Evolutionary conservation across 2,113 vertebrate species (phyloP), one percentile per base, ranked within the genome.

Genomic region (Pelvicachromis taeniatus): DNA sequence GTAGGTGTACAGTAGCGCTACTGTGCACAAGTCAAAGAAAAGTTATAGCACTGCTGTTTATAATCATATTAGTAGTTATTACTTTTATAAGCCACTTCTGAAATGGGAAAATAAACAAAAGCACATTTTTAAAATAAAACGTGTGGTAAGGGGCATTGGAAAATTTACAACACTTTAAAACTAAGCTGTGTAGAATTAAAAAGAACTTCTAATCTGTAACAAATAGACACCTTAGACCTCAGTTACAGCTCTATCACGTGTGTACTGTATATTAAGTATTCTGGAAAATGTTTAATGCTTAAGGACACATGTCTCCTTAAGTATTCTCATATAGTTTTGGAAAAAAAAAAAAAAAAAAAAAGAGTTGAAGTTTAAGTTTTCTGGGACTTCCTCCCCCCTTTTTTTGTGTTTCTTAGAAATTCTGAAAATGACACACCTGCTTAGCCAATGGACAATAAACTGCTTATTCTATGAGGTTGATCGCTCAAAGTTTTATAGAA

Each of bases 401-500:
- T 45, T 14, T 45, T 42, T 4, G 1, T 52, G 21, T 9, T 81
- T 31, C 23, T 40, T 38, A 12, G 16, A 68, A 78, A 73, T 78
- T 45, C 87, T 78, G 79, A 52, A 83, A 87, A 87, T 26, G 26
- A 55, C 26, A 45, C 79, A 87, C 80, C 85, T 82, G 56, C 56
- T 77, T 23, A 8, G 50, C 70, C 80, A 85, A 79, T 68, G 85
- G 80, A 87, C 87, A 89, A 86, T 81, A 80, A 45, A 11, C 16
- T 16, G 52, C 6, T 77, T 81, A 73, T 79, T n/a, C 53, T 54
- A 29, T 12, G 16, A 40, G 31, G 77, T 14, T 70, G 56, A 83
- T 63, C 16, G 53, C 78, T 45, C 50, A 55, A 80, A 80, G 79
- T 85, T 78, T 89, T 13, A 23, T 81, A 45, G 75, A 58, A 38